Base-by-base conservation (phyloP, 1,140 invertebrate species). In the Zophobas morio region DNA sequence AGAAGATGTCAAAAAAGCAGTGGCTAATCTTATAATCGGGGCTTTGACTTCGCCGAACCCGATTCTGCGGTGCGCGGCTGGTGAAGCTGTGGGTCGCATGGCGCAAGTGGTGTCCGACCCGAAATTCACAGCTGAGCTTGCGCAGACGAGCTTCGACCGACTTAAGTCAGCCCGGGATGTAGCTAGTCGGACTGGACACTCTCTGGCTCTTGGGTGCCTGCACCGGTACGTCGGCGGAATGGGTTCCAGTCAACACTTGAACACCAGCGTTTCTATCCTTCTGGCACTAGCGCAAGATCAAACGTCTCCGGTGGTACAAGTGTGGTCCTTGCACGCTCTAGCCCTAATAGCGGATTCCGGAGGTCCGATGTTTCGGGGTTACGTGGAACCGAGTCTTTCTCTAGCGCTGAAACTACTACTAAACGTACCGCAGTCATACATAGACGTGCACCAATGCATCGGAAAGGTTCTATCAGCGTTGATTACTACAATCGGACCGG, bases 401-500 rank as follows among this genome's bases (percentile, higher is more conserved):
- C 89, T 99, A 34, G 93, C 96, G 35, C 87, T 99, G 34, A 97
- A 97, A 84, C 88, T 99, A 53, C 88, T 99, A 46, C 89, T 99
- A 40, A 94, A 92, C 74, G 95, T 98, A 6, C 95, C 97, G 6
- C 94, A 96, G 40, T 94, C 95, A 57, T 92, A 94, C 83, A 94
- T 96, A 35, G 98, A 99, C 86, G 94, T 99, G 5, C 96, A 98
- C 85, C 95, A 96, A 83, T 96, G 96, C 84, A 95, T 99, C 72
- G 98, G 97, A 0, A 96, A 98, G 86, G 93, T 98, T 80, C 88
- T 99, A 2, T 94, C 96, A 2, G 97, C 98, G 20, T 88, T 99
- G 6, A 98, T 99, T 36, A 99, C 97, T n/a, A 97, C 97, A 8
- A 94, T 99, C 77, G 98, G 98, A 56, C 98, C 98, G 0, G 98